Conservation (phyloP, 2,797 vertebrate species). For the Meriones psammophilus region DNA sequence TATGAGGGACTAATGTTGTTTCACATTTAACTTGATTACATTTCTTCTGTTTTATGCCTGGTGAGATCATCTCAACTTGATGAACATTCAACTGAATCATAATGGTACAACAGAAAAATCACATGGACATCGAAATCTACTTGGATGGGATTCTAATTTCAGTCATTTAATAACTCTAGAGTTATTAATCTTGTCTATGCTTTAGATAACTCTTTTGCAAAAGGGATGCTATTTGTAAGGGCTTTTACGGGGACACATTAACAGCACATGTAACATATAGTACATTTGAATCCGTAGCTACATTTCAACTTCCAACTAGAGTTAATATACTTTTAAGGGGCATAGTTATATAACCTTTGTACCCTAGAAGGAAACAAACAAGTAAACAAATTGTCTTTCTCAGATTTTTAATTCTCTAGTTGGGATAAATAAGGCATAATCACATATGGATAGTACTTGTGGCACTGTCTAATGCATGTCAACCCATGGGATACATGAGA, state of each 20-base stretch:
- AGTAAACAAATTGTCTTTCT: neutral
- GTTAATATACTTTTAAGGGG: neutral
- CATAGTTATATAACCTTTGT: neutral
- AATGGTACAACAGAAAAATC: slow-evolving; percentile 65
- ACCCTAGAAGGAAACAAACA: neutral
- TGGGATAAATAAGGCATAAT: neutral
- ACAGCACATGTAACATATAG: neutral
- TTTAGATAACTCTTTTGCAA: slow-evolving; percentile 29
- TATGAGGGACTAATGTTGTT: neutral
- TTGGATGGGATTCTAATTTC: slow-evolving; percentile 69
- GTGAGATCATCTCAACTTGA: slow-evolving; percentile 72
- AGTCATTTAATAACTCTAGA: slow-evolving; percentile 47
- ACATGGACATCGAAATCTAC: slow-evolving; percentile 20
- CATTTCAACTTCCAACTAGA: slow-evolving; percentile 3
- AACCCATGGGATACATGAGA: neutral
- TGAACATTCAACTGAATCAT: slow-evolving; percentile 76
- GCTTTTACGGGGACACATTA: neutral
- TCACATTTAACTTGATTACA: slow-evolving; percentile 59
- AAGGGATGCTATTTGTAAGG: neutral
- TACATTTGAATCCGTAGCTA: neutral
- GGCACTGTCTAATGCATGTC: neutral
- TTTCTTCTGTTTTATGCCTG: slow-evolving; percentile 61
- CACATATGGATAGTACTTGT: neutral
- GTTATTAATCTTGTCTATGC: slow-evolving; percentile 60
- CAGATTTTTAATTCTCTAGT: neutral